Percentiles rank a stretch among this genome's conserved stretches.
Evolutionary conservation across 2,888 invertebrate genomes (phyloP).

Genomic region (Tenthredo notha): DNA sequence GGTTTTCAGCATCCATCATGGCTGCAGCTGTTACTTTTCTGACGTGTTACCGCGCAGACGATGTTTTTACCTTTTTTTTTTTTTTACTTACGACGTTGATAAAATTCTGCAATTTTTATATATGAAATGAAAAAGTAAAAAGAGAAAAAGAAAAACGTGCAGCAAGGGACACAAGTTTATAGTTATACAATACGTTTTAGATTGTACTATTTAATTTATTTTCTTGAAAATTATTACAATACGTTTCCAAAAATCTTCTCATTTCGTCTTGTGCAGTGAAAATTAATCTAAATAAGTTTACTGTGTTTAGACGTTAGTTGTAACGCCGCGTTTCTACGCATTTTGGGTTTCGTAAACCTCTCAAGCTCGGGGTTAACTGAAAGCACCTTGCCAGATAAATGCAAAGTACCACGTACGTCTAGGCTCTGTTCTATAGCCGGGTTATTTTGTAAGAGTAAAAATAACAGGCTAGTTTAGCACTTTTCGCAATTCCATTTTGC

Average conservation of each 20-base stretch:
- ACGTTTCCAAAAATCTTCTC: background rate
- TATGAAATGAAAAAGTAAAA: background rate
- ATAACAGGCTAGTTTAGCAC: slow-evolving; percentile 24
- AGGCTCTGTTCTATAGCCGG: background rate
- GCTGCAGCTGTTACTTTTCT: slow-evolving; percentile 33
- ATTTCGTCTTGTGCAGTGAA: background rate
- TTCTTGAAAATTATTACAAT: background rate
- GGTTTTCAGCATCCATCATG: slow-evolving; percentile 31
- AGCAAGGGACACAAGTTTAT: background rate
- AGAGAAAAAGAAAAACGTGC: background rate
- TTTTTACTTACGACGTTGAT: background rate
- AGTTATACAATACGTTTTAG: background rate
- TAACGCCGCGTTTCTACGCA: background rate
- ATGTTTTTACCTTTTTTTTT: background rate
- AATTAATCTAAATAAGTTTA: background rate
- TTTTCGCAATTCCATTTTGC: slow-evolving; percentile 10
- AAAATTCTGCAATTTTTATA: slow-evolving; percentile 21
- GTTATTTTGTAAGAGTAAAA: background rate
- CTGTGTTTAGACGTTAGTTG: background rate
- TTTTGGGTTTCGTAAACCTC: background rate
- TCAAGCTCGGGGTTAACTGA: background rate
- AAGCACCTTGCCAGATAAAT: slow-evolving; percentile 8
- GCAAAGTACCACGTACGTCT: background rate
- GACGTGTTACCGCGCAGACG: slow-evolving; percentile 3
- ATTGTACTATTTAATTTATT: background rate